Evolutionary conservation across 2,888 invertebrate species (phyloP).

Genomic region (Lycocerus yunnanus): DNA sequence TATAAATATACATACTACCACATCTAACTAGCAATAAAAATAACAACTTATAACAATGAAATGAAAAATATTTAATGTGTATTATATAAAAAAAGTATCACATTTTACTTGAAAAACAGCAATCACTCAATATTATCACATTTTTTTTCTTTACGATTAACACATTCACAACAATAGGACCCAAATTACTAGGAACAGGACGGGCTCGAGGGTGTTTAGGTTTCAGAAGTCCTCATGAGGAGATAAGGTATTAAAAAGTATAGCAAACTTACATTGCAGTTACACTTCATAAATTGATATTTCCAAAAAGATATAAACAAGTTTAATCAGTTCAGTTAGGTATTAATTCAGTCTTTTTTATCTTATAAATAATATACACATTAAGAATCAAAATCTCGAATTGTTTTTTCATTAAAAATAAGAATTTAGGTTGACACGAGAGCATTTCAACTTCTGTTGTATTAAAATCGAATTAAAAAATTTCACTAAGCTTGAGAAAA

Average conservation of each 20-base stretch:
- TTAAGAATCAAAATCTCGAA: background rate
- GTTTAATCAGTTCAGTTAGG: constrained; percentile 5
- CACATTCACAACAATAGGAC: constrained; percentile 29
- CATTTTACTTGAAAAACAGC: constrained; percentile 47
- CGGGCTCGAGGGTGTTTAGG: constrained; percentile 43
- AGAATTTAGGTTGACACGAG: background rate
- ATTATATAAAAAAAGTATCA: constrained; percentile 43
- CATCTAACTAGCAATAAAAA: background rate
- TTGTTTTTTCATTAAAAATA: background rate
- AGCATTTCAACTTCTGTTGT: too few relatives aligned
- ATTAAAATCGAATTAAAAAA: too few relatives aligned
- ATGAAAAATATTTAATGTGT: constrained; percentile 2
- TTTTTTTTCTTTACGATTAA: constrained; percentile 36
- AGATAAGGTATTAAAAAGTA: constrained; percentile 38
- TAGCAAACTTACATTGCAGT: constrained; percentile 13
- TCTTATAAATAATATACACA: background rate
- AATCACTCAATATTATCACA: constrained; percentile 54
- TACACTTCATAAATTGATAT: constrained; percentile 3
- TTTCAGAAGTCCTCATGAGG: constrained; percentile 55
- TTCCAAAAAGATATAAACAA: constrained; percentile 23
- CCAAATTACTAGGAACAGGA: constrained; percentile 33
- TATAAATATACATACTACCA: background rate
- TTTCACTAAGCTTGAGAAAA: too few relatives aligned
- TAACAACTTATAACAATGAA: background rate
- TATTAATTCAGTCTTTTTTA: background rate